These are phyloP conservation scores for Sphaerodactylus townsendi DNA, from an alignment of 2,113 vertebrate genomes.

Conservation along the genomic window DNA sequence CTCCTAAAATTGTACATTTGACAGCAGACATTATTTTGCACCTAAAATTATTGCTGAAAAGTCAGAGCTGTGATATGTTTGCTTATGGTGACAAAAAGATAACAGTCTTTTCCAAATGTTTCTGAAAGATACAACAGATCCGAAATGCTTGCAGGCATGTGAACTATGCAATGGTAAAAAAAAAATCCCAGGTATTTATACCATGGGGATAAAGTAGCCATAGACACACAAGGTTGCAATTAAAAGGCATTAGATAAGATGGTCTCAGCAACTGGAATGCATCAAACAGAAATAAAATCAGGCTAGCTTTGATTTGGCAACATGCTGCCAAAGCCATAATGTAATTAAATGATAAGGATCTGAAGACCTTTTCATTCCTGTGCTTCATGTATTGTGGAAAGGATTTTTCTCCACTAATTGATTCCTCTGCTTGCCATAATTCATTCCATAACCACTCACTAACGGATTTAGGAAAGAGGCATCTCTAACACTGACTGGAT, in stretches of 20 bases:
- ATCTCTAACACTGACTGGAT: constrained; percentile 1
- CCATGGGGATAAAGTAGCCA: constrained; percentile 11
- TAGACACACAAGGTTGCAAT: constrained; percentile 24
- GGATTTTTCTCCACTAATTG: constrained; percentile 30
- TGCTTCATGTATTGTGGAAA: constrained; percentile 17
- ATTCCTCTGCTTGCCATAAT: constrained; percentile 48
- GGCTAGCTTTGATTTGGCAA: not conserved
- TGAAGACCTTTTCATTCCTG: constrained; percentile 38
- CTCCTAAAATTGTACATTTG: constrained; percentile 53
- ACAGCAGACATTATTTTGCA: constrained; percentile 40
- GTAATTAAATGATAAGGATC: constrained; percentile 38
- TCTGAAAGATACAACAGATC: constrained; percentile 12
- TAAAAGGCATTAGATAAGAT: constrained; percentile 13
- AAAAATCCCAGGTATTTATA: constrained; percentile 17
- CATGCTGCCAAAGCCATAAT: constrained; percentile 26
- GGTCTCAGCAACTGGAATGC: not conserved
- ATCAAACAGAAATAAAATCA: not conserved
- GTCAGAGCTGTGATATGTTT: constrained; percentile 25
- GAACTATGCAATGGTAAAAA: constrained; percentile 18
- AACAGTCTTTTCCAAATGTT: constrained; percentile 35
- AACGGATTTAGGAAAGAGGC: constrained; percentile 29
- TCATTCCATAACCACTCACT: constrained; percentile 51
- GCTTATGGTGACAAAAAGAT: constrained; percentile 8
- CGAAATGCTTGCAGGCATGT: not conserved
- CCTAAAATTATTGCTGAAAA: constrained; percentile 23